Evolutionary conservation across 1,140 invertebrate genomes (phyloP).

Genomic region (Archegozetes longisetosus): DNA sequence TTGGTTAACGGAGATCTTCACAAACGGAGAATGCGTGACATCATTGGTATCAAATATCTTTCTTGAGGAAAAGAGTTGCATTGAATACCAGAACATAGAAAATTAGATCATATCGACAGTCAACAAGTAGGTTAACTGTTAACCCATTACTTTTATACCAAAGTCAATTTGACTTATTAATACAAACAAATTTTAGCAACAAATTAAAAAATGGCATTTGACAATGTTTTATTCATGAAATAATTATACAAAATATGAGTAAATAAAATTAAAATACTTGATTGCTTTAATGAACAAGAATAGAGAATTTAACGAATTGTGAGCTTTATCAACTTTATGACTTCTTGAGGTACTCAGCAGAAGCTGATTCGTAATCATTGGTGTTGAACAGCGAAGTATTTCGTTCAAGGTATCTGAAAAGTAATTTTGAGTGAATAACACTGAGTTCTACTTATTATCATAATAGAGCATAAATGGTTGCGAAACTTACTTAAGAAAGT

Average conservation of each 20-base stretch:
- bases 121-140: background rate
- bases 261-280: too few relatives aligned
- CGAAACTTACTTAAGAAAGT: conserved; percentile 56
- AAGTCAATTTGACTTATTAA: too few relatives aligned
- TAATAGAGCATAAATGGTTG: too few relatives aligned
- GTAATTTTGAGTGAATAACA: too few relatives aligned
- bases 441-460: too few relatives aligned
- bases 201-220: too few relatives aligned
- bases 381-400: background rate
- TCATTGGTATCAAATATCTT: background rate
- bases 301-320: background rate
- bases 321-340: background rate
- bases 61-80: background rate
- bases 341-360: background rate
- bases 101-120: background rate
- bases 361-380: background rate
- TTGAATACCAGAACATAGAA: background rate
- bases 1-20: background rate
- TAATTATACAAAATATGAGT: background rate
- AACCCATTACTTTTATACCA: too few relatives aligned
- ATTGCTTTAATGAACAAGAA: background rate
- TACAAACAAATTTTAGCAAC: too few relatives aligned
- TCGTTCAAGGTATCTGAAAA: background rate
- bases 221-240: background rate
- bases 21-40: background rate